These are phyloP conservation scores for Mythimna albipuncta DNA, from an alignment of 2,888 invertebrate genomes.

Conservation along the genomic window DNA sequence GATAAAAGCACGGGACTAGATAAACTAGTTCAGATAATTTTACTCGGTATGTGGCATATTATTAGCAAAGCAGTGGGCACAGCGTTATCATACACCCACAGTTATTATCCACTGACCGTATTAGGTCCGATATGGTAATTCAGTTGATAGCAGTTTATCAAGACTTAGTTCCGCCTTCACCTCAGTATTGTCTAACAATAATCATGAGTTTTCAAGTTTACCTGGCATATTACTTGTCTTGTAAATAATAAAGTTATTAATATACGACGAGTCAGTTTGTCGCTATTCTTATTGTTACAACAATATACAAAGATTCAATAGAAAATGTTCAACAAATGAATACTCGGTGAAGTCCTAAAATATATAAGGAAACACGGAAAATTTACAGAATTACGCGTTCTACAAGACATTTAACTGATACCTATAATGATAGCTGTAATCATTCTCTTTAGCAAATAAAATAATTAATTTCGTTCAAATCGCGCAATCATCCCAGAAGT, in stretches of 20 bases:
- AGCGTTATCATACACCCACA: conserved; percentile 53
- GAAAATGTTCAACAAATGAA: not conserved
- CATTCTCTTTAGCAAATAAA: conserved; percentile 72
- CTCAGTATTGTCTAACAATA: not conserved
- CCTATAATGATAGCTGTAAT: conserved; percentile 61
- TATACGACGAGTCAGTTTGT: not conserved
- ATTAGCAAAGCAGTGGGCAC: conserved; percentile 40
- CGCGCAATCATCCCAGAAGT: conserved; percentile 88
- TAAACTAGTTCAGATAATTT: conserved; percentile 40
- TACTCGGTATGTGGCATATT: conserved; percentile 3
- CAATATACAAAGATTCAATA: not conserved
- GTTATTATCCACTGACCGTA: conserved; percentile 30
- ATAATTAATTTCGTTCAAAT: conserved; percentile 85
- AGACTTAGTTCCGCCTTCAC: conserved; percentile 16
- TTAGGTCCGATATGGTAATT: conserved; percentile 17
- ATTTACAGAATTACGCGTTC: conserved; percentile 10
- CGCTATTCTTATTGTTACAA: not conserved
- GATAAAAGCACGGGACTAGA: conserved; percentile 22
- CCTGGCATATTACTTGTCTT: too few relatives aligned
- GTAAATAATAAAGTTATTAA: not conserved
- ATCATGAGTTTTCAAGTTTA: not conserved
- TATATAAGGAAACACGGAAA: not conserved
- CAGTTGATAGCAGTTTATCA: conserved; percentile 13
- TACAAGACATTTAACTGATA: conserved; percentile 40
- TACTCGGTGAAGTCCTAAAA: not conserved